phyloP scores from a whole-genome alignment of 2,113 vertebrate species.

The Struthidea cinerea region DNA sequence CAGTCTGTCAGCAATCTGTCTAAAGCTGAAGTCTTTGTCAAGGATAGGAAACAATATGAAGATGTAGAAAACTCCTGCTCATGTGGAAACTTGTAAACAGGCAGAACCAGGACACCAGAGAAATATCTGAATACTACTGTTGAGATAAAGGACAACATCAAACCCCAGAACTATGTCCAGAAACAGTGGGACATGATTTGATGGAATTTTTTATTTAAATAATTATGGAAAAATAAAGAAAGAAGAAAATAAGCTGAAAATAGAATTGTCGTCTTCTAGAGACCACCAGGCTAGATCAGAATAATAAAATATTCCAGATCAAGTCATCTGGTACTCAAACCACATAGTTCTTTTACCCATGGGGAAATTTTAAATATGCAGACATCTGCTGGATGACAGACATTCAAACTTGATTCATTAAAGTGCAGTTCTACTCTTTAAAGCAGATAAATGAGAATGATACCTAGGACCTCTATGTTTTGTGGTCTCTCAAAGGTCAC shows the following conservation, averaged over 20 bases:
- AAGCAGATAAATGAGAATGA: neutral
- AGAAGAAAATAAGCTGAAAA: constrained; percentile 3
- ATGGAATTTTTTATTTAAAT: neutral
- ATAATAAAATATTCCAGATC: neutral
- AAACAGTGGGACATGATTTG: neutral
- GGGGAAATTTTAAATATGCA: neutral
- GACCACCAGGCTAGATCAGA: constrained; percentile 9
- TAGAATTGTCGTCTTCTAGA: neutral
- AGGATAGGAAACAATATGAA: neutral
- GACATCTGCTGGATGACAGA: neutral
- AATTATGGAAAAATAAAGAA: neutral
- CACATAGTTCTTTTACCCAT: neutral
- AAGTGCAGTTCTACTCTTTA: neutral
- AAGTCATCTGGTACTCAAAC: neutral
- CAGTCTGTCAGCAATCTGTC: neutral
- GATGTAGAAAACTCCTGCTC: neutral
- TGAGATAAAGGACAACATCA: neutral
- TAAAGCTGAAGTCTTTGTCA: neutral
- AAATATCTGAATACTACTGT: neutral
- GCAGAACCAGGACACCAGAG: neutral
- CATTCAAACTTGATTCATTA: neutral
- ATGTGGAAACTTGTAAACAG: neutral
- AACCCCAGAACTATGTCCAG: neutral
- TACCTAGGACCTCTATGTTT: neutral
- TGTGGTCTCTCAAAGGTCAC: neutral